Evolutionary conservation across 2,888 invertebrate species (phyloP).

Genomic region (Pantelozetes paolii): DNA sequence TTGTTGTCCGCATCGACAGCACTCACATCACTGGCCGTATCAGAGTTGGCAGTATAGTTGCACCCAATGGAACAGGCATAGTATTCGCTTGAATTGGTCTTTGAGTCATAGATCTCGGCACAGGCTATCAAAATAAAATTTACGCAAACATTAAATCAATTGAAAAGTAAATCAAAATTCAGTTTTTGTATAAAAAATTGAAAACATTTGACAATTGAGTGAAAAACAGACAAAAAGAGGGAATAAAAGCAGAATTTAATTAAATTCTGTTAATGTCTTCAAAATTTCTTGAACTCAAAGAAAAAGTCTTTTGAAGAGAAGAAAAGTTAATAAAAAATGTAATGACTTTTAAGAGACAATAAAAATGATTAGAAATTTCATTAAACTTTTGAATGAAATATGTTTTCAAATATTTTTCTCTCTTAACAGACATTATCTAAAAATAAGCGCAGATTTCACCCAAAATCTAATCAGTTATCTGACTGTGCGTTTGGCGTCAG

Average conservation of each 20-base stretch:
- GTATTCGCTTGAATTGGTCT: conserved; percentile 9
- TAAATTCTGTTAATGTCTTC: too few relatives aligned
- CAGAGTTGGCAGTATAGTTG: background rate
- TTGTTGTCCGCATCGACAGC: background rate
- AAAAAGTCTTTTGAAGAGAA: too few relatives aligned
- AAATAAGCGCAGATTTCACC: too few relatives aligned
- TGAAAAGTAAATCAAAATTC: background rate
- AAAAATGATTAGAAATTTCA: background rate
- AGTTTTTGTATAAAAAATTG: background rate
- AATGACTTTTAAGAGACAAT: background rate
- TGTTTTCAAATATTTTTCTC: too few relatives aligned
- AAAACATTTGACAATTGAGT: background rate
- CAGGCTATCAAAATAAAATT: conserved; percentile 12
- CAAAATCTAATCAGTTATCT: too few relatives aligned
- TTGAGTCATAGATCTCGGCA: background rate
- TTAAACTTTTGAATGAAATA: background rate
- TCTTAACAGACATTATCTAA: too few relatives aligned
- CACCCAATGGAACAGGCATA: conserved; percentile 27
- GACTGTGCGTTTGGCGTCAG: too few relatives aligned
- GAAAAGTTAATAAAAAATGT: background rate
- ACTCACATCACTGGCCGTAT: background rate
- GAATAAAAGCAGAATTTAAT: background rate
- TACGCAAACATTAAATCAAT: background rate
- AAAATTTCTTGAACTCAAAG: too few relatives aligned
- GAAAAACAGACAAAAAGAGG: background rate